phyloP scores from a whole-genome alignment of 2,888 invertebrate genomes.

The Pammene aurita region DNA sequence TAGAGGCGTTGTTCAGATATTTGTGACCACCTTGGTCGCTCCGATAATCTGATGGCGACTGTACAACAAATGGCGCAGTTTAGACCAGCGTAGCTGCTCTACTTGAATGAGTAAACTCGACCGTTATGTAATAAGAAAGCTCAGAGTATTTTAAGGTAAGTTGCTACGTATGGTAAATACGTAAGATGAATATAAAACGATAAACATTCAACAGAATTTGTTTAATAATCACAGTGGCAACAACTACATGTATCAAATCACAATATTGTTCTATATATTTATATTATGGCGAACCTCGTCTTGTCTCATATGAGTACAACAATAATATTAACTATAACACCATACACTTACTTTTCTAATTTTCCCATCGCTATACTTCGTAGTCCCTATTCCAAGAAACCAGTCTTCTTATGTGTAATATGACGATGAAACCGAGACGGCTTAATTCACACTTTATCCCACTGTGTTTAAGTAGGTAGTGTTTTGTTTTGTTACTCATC shows the following conservation, averaged over 20 bases:
- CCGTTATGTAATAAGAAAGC: no score
- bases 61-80: no score
- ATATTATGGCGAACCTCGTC: conserved; percentile 15
- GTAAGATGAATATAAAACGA: conserved; percentile 40
- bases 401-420: background rate
- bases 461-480: no score
- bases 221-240: conserved; percentile 65
- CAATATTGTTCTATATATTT: conserved; percentile 22
- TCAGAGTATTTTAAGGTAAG: no score
- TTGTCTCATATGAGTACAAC: conserved; percentile 6
- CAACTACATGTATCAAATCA: conserved; percentile 46
- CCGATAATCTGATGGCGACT: no score
- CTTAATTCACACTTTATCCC: no score
- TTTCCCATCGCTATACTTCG: background rate
- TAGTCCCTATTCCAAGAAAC: background rate
- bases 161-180: background rate
- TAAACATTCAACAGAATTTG: conserved; percentile 53
- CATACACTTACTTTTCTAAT: background rate
- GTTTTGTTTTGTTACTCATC: no score
- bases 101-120: no score
- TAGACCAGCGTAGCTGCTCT: no score
- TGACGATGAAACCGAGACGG: background rate
- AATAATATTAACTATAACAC: conserved; percentile 4
- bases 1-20: no score
- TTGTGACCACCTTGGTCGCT: no score